Evolutionary conservation across 2,113 vertebrate genomes (phyloP).

Genomic region (Myocastor coypus): DNA sequence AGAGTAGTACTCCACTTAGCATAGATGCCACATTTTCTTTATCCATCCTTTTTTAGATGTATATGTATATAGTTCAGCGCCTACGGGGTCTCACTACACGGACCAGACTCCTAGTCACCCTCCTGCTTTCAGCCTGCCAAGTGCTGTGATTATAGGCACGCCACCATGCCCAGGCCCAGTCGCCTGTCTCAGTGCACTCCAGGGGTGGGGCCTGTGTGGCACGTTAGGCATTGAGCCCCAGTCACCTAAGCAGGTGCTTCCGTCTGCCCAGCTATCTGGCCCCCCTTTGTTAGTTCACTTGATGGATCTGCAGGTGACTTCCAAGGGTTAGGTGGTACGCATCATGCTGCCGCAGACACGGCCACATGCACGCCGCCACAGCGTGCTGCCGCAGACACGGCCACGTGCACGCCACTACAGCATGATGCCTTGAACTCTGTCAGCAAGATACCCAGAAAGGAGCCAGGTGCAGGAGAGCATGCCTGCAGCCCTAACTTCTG

Average conservation of each 20-base stretch:
- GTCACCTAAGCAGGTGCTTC: too few relatives aligned
- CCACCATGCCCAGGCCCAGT: too few relatives aligned
- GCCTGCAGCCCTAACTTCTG: neutral
- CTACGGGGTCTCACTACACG: too few relatives aligned
- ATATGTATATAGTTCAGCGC: too few relatives aligned
- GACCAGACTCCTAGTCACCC: too few relatives aligned
- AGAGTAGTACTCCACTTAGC: neutral
- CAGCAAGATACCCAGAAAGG: neutral
- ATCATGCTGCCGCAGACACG: neutral
- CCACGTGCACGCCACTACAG: neutral
- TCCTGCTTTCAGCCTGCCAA: too few relatives aligned
- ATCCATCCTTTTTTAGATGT: neutral
- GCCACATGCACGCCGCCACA: too few relatives aligned
- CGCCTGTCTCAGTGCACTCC: too few relatives aligned
- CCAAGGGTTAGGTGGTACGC: neutral
- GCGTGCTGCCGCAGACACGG: neutral
- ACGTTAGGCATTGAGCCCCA: too few relatives aligned
- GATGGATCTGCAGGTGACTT: neutral
- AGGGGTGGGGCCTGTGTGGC: too few relatives aligned
- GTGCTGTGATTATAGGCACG: too few relatives aligned
- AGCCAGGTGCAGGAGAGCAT: neutral
- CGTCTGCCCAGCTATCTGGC: too few relatives aligned
- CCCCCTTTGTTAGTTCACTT: neutral
- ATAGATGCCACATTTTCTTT: neutral
- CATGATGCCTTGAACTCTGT: neutral